Evolutionary conservation across 2,888 invertebrate species (phyloP).

Genomic region (Epirrita christyi): DNA sequence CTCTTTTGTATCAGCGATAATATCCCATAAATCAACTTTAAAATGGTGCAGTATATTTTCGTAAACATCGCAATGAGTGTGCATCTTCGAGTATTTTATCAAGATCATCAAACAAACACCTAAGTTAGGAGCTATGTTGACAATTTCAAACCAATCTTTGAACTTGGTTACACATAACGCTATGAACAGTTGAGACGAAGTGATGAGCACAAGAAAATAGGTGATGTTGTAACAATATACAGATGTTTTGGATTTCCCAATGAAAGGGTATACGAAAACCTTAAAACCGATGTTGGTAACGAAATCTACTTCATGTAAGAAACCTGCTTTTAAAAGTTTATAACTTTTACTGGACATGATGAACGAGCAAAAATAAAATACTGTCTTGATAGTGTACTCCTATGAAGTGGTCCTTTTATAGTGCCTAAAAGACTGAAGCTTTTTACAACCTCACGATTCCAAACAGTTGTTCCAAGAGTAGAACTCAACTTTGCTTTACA

Average conservation of each 20-base stretch:
- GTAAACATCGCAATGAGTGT: conserved; percentile 54
- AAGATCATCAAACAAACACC: conserved; percentile 64
- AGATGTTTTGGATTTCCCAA: conserved; percentile 47
- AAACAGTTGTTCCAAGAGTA: background rate
- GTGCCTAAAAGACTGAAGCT: background rate
- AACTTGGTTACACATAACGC: conserved; percentile 55
- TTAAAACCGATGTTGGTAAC: conserved; percentile 53
- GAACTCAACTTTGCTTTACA: background rate
- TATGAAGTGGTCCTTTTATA: conserved; percentile 6
- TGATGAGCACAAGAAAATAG: conserved; percentile 49
- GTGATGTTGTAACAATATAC: conserved; percentile 48
- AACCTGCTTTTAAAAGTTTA: conserved; percentile 43
- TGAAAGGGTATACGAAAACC: conserved; percentile 64
- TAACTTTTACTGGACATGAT: conserved; percentile 40
- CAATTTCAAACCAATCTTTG: conserved; percentile 61
- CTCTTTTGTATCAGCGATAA: conserved; percentile 45
- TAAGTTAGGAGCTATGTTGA: conserved; percentile 68
- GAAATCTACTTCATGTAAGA: conserved; percentile 55
- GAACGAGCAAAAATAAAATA: background rate
- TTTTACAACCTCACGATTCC: conserved; percentile 18
- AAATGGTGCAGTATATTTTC: conserved; percentile 59
- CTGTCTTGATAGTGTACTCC: background rate
- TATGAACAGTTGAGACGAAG: conserved; percentile 55
- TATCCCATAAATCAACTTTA: conserved; percentile 55
- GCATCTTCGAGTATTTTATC: conserved; percentile 60